Evolutionary conservation across 2,797 vertebrate genomes (phyloP), one percentile per base, ranked within the genome.

Genomic region (Limosa lapponica): DNA sequence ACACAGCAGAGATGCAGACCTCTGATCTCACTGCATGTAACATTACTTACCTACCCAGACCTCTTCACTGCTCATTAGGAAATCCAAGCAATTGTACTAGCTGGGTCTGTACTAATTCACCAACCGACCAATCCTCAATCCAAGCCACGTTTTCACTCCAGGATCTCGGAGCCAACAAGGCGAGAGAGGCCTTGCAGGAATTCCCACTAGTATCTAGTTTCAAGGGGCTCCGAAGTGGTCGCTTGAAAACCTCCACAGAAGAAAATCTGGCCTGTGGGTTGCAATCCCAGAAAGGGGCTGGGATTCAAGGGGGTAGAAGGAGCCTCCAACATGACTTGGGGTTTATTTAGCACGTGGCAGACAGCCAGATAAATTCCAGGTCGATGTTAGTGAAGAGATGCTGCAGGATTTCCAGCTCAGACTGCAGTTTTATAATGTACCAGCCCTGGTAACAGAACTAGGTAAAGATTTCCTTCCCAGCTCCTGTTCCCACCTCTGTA

Each of bases 341-440:
- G 96, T 90, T 97, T 96, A 97, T 95, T 96, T 95, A 96, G 95
- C 81, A 80, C 15, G 5, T 96, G 96, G 96, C 96, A 96, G 90
- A 6, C 86, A 70, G 95, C 96, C 96, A 96, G 96, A 91, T 57
- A 90, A 96, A 96, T 96, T 97, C 96, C 95, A 96, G 91, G 93
- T 94, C 2, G n/a, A 95, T 80, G 90, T 57, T 87, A 90, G 83
- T 5, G 55, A 93, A 82, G 86, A 93, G 94, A 95, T 91, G 90
- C 89, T 93, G 92, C 89, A 77, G 87, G 81, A 92, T 87, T 95
- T 90, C 90, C 86, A 96, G 80, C 87, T 83, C 94, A 79, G 61
- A 39, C 75, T 59, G 81, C 83, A 79, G 43, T 79, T 94, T 89
- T 82, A 75, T 37, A 43, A 32, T 2, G 6, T 3, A 51, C 24